These are phyloP conservation scores for Lymantria dispar DNA, from an alignment of 2,888 invertebrate genomes.

Conservation along the genomic window DNA sequence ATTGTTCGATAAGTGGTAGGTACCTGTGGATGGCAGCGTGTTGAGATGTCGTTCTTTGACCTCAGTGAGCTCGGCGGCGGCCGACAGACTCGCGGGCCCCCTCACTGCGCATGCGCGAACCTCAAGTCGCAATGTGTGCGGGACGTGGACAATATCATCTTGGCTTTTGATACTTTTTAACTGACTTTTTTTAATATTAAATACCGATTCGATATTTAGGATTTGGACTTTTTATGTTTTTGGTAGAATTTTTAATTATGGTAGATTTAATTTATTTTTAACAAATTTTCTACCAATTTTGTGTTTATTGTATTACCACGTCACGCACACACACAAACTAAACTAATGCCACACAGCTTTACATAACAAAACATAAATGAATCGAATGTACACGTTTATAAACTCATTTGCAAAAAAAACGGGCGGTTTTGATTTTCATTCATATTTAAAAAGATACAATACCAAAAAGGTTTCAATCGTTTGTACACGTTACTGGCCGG, in stretches of 20 bases:
- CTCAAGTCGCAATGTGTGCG: slow-evolving; percentile 35
- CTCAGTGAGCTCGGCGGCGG: slow-evolving; percentile 60
- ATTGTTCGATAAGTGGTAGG: slow-evolving; percentile 6
- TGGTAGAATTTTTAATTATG: not conserved
- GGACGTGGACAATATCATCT: slow-evolving; percentile 16
- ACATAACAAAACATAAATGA: slow-evolving; percentile 57
- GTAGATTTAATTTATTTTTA: not conserved
- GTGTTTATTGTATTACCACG: slow-evolving; percentile 27
- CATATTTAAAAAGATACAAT: no score
- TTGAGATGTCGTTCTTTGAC: slow-evolving; percentile 51
- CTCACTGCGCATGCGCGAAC: slow-evolving; percentile 72
- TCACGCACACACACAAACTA: slow-evolving; percentile 55
- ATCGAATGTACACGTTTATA: slow-evolving; percentile 28
- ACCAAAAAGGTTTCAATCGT: no score
- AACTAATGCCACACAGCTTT: slow-evolving; percentile 71
- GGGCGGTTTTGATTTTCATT: no score
- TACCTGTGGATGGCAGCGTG: slow-evolving; percentile 60
- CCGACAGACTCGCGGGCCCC: slow-evolving; percentile 72
- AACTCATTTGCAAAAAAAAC: no score
- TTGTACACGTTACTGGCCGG: no score
- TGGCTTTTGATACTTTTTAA: not conserved
- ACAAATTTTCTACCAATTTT: not conserved
- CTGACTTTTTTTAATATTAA: no score
- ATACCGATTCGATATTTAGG: no score
- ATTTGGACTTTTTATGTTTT: not conserved